These are phyloP conservation scores for Bursaphelenchus mucronatus DNA, from an alignment of 1,140 invertebrate genomes.

Conservation along the genomic window DNA sequence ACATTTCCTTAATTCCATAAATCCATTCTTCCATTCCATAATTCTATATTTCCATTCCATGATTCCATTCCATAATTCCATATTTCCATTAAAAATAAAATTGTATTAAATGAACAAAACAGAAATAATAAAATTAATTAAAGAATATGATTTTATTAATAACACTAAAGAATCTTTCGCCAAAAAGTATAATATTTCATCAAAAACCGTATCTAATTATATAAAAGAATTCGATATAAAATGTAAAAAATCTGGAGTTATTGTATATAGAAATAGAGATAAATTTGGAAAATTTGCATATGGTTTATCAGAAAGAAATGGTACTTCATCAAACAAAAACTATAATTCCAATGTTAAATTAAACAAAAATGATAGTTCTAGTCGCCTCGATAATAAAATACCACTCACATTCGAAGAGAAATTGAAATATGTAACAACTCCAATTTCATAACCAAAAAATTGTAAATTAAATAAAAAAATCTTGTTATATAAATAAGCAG, in stretches of 20 bases:
- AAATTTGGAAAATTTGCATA: constrained; percentile 3
- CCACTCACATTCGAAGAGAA: constrained; percentile 6
- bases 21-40: constrained; percentile 4
- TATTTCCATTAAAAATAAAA: no score
- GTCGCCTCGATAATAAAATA: neutral
- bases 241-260: constrained; percentile 5
- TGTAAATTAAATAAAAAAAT: neutral
- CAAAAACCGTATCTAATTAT: constrained; percentile 7
- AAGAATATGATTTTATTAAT: constrained; percentile 8
- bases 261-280: constrained; percentile 3
- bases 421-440: constrained; percentile 7
- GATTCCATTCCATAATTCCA: no score
- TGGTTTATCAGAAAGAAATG: constrained; percentile 6
- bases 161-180: constrained; percentile 7
- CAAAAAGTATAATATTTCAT: constrained; percentile 6
- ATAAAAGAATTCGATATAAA: constrained; percentile 6
- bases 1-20: constrained; percentile 1
- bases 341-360: constrained; percentile 7
- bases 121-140: constrained; percentile 6
- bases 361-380: constrained; percentile 3
- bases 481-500: constrained; percentile 1
- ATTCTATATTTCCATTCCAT: constrained; percentile 7
- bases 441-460: constrained; percentile 2
- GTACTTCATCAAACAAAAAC: constrained; percentile 7
- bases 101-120: constrained; percentile 7